Percentiles rank a stretch among this genome's conserved stretches.
These are phyloP conservation scores for Serripes groenlandicus DNA, from an alignment of 2,888 invertebrate species.

Conservation along the genomic window DNA sequence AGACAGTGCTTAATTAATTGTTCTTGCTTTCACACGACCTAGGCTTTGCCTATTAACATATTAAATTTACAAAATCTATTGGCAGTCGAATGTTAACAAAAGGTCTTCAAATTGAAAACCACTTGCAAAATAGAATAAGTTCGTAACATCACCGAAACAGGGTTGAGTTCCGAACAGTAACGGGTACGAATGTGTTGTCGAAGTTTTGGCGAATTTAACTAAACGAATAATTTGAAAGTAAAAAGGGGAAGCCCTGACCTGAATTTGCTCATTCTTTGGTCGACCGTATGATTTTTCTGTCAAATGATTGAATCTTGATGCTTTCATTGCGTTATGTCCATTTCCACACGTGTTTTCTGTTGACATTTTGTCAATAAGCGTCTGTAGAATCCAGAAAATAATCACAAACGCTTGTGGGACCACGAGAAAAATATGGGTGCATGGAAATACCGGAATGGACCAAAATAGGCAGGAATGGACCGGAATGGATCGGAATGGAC, in stretches of 20 bases:
- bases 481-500: no score
- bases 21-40: no score
- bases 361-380: constrained; percentile 27
- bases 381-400: background rate
- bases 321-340: no score
- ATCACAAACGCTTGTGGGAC: no score
- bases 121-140: background rate
- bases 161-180: background rate
- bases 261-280: background rate
- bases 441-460: no score
- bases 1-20: no score
- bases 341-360: constrained; percentile 12
- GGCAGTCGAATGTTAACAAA: no score
- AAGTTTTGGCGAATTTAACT: background rate
- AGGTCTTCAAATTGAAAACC: no score
- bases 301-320: constrained; percentile 1
- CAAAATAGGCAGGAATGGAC: no score
- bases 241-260: background rate
- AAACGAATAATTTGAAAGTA: background rate
- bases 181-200: background rate
- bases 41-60: no score
- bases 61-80: no score
- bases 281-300: background rate
- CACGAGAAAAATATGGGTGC: no score
- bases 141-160: background rate